Evolutionary conservation across 2,113 vertebrate species (phyloP).

Genomic region (Hipposideros armiger): DNA sequence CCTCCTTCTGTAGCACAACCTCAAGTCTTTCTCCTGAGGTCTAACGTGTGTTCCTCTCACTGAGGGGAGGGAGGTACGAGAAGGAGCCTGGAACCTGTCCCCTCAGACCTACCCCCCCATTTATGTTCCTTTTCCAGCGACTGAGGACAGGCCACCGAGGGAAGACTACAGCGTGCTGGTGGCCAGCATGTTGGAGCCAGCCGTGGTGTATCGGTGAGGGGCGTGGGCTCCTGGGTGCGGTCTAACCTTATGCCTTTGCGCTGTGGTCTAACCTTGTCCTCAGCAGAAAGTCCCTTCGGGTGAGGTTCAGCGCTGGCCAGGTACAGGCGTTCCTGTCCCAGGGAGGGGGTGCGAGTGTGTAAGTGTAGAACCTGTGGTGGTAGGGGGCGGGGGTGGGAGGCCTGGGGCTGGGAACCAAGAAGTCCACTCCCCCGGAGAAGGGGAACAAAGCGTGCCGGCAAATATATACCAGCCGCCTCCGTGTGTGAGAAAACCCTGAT

Average conservation of each 20-base stretch:
- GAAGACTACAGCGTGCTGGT: conserved; percentile 91
- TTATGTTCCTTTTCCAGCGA: conserved; percentile 48
- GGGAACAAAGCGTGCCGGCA: not conserved
- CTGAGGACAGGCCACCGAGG: not conserved
- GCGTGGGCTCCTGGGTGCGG: accelerated
- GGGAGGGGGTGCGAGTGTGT: accelerated
- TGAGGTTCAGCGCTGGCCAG: not conserved
- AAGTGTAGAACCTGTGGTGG: not conserved
- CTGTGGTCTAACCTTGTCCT: not conserved
- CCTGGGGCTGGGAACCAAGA: not conserved
- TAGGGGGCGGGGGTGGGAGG: not conserved
- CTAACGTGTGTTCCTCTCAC: not conserved
- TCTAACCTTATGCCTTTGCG: not conserved
- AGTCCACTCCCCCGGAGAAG: not conserved
- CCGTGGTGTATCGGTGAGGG: conserved; percentile 93
- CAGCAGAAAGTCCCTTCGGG: not conserved
- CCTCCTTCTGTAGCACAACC: not conserved
- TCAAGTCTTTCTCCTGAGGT: not conserved
- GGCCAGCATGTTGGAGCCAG: conserved; percentile 93
- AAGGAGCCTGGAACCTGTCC: not conserved
- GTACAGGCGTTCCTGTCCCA: not conserved
- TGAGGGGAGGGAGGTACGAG: accelerated
- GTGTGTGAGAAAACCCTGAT: not conserved
- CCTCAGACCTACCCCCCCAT: not conserved
- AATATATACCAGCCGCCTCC: accelerated